Evolutionary conservation across 2,888 invertebrate species (phyloP), one percentile per base, ranked within the genome.

Genomic region (Criorhina ranunculi): DNA sequence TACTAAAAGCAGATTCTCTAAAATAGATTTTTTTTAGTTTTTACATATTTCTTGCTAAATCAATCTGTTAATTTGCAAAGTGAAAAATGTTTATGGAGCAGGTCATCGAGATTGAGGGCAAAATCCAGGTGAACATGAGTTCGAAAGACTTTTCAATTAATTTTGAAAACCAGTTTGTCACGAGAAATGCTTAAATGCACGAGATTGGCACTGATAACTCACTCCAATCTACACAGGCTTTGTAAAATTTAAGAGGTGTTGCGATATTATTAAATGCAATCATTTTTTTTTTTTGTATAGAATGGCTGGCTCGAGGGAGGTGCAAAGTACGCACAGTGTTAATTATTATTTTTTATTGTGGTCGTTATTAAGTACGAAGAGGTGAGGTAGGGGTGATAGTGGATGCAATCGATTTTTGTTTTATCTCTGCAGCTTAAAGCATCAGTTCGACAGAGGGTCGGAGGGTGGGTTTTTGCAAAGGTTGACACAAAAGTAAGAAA

Each of bases 281-380:
- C n/a, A n/a, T n/a, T n/a, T n/a, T n/a, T n/a, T 57, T 46, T 51
- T 19, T 3, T 11, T 12, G 17, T 37, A 57, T 15, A 9, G 49
- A 24, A 17, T 42, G 29, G 17, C 15, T 51, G 69, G 42, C 60
- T 46, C 35, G 0, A n/a, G n/a, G 31, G n/a, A 49, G 67, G 80
- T 67, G 60, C 80, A 80, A 80, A 80, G 80, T 80, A 69, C 75
- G 60, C 53, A 40, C 17, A 19, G 51, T 2, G 15, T 42, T 40
- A 9, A 29, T 15, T n/a, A n/a, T n/a, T n/a, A n/a, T 9, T 8
- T 59, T 42, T 35, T 15, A 24, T 19, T 77, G 9, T 37, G 31
- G n/a, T 60, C 8, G 17, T 35, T 70, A 5, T 29, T 11, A 12
- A 33, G 1, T 49, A 44, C 8, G 8, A 33, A 8, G 44, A 29